Percentiles rank a stretch among this genome's conserved stretches.
Conservation (phyloP, 1,140 invertebrate genomes). For the Babylonia areolata region DNA sequence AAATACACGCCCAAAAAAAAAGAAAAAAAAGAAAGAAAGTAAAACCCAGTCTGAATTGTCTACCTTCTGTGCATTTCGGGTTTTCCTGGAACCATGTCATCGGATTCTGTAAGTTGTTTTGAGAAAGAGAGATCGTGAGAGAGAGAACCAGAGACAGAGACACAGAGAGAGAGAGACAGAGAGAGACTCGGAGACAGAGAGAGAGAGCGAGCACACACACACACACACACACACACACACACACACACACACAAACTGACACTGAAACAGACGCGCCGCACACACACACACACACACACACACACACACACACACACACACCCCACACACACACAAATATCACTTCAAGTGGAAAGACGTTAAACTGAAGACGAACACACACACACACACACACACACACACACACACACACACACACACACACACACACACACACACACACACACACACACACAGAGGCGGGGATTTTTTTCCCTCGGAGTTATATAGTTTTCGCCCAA, state of each 20-base stretch:
- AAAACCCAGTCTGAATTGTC: not conserved
- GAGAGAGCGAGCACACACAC: not conserved
- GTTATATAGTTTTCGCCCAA: too few relatives aligned
- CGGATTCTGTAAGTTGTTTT: too few relatives aligned
- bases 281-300: conserved; percentile 1
- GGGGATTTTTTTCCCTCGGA: not conserved
- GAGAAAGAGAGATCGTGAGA: not conserved
- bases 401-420: too few relatives aligned
- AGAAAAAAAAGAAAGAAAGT: not conserved
- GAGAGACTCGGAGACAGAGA: not conserved
- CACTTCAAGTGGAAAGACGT: too few relatives aligned
- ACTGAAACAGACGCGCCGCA: not conserved
- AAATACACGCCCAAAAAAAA: not conserved
- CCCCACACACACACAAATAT: too few relatives aligned
- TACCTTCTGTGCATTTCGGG: not conserved
- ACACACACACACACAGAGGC: too few relatives aligned
- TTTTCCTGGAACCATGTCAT: too few relatives aligned
- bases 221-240: conserved; percentile 14
- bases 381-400: too few relatives aligned
- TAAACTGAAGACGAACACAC: too few relatives aligned
- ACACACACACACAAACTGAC: conserved; percentile 15
- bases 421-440: too few relatives aligned
- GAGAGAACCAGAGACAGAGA: not conserved
- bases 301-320: not conserved
- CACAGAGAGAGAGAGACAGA: not conserved